Evolutionary conservation across 2,888 invertebrate species (phyloP).

Genomic region (Scaptodrosophila latifasciaeformis): DNA sequence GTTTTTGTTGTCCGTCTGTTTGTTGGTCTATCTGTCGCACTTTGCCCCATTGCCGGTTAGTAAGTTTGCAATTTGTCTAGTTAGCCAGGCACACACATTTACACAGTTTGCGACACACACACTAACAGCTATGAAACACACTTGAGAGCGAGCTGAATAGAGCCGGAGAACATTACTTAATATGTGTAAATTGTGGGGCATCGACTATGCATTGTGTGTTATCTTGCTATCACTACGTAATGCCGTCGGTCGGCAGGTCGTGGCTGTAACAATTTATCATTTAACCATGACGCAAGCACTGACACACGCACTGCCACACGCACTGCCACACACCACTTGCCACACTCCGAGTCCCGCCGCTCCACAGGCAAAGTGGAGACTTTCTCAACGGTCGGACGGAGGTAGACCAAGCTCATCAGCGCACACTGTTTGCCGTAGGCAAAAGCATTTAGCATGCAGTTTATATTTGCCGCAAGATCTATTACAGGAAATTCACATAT

Average conservation of each 20-base stretch:
- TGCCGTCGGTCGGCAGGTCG: slow-evolving; percentile 35
- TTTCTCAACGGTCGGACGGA: not conserved
- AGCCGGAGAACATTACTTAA: slow-evolving; percentile 64
- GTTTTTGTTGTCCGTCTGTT: too few species aligned
- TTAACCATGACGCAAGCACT: slow-evolving; percentile 62
- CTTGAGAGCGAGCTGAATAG: too few species aligned
- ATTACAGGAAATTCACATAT: slow-evolving; percentile 69
- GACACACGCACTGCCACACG: slow-evolving; percentile 17
- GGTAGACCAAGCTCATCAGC: slow-evolving; percentile 37
- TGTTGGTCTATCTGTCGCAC: not conserved
- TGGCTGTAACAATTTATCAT: slow-evolving; percentile 59
- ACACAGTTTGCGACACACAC: slow-evolving; percentile 14
- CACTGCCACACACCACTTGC: not conserved
- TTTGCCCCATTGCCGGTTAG: not conserved
- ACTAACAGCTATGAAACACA: not conserved
- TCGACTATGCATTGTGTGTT: slow-evolving; percentile 65
- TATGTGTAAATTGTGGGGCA: slow-evolving; percentile 70
- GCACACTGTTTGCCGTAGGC: slow-evolving; percentile 32
- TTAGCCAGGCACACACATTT: slow-evolving; percentile 27
- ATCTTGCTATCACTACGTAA: slow-evolving; percentile 48
- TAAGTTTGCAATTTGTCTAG: slow-evolving; percentile 5
- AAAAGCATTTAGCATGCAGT: slow-evolving; percentile 69
- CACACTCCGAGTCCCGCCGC: too few species aligned
- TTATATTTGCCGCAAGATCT: slow-evolving; percentile 71
- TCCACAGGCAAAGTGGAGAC: too few species aligned